phyloP scores from a whole-genome alignment of 2,797 vertebrate genomes.

The Poecilia wingei region DNA sequence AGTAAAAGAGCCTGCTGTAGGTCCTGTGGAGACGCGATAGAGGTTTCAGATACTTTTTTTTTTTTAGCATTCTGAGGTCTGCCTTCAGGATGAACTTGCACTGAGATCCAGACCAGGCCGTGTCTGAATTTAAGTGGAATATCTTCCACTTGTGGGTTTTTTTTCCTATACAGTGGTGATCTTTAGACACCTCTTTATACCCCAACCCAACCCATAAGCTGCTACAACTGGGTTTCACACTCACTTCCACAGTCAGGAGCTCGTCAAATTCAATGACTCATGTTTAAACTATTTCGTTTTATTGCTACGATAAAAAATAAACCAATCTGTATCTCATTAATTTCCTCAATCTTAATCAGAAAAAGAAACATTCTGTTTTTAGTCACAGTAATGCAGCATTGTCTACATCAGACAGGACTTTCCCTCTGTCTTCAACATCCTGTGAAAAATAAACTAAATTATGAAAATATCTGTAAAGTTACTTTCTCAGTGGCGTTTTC shows the following conservation, averaged over 20 bases:
- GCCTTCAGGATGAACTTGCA: neutral
- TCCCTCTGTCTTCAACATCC: neutral
- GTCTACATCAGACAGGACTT: neutral
- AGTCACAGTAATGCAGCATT: neutral
- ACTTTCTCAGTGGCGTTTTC: neutral
- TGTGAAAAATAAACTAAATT: neutral
- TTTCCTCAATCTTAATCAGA: neutral
- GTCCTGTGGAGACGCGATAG: neutral
- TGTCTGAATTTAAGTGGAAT: neutral
- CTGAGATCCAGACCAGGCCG: neutral
- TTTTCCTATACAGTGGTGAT: neutral
- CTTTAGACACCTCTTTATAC: neutral
- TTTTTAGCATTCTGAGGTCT: neutral
- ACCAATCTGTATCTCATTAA: neutral
- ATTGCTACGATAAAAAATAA: neutral
- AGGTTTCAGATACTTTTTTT: neutral
- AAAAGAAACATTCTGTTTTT: neutral
- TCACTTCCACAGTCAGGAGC: neutral
- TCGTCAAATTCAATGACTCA: neutral
- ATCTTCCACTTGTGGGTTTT: neutral
- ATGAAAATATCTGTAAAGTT: neutral
- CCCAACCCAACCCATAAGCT: neutral
- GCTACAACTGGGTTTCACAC: neutral
- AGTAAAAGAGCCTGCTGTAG: neutral
- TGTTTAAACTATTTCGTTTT: neutral